phyloP scores from a whole-genome alignment of 2,797 vertebrate species.

The Neostethus bicornis region DNA sequence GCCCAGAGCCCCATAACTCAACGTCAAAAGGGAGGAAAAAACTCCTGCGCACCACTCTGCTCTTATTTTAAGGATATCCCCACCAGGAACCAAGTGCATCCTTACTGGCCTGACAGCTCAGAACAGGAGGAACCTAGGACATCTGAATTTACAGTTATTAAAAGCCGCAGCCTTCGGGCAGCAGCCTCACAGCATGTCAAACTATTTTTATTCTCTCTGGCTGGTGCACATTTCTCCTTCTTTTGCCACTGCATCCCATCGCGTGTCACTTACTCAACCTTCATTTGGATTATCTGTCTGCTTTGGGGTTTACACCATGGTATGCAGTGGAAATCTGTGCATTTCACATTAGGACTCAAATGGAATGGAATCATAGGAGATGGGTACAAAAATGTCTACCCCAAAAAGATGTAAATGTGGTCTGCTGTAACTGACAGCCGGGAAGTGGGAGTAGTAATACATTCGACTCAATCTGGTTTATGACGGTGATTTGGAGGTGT shows the following conservation, averaged over 20 bases:
- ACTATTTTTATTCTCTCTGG: conserved; percentile 71
- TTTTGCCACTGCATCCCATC: conserved; percentile 66
- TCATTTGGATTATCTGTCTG: conserved; percentile 69
- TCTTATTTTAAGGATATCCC: conserved; percentile 79
- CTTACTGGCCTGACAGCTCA: conserved; percentile 62
- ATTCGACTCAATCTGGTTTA: conserved; percentile 22
- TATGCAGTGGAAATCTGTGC: conserved; percentile 67
- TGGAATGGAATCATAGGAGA: conserved; percentile 48
- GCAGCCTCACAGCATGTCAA: conserved; percentile 64
- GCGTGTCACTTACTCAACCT: conserved; percentile 71
- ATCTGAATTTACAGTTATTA: conserved; percentile 78
- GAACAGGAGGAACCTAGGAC: conserved; percentile 68
- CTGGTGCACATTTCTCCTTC: conserved; percentile 60
- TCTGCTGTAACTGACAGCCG: conserved; percentile 42
- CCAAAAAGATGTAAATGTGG: conserved; percentile 41
- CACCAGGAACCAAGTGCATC: conserved; percentile 72
- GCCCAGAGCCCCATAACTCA: conserved; percentile 84
- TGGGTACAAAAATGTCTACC: conserved; percentile 49
- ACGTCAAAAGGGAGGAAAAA: conserved; percentile 76
- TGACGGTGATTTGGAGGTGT: conserved; percentile 25
- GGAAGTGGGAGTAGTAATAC: conserved; percentile 39
- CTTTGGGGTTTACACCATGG: conserved; percentile 62
- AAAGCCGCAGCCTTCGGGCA: conserved; percentile 71
- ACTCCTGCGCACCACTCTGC: conserved; percentile 57
- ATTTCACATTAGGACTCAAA: conserved; percentile 61